Evolutionary conservation across 2,113 vertebrate species (phyloP), one percentile per base, ranked within the genome.

Genomic region (Climacteris rufus): DNA sequence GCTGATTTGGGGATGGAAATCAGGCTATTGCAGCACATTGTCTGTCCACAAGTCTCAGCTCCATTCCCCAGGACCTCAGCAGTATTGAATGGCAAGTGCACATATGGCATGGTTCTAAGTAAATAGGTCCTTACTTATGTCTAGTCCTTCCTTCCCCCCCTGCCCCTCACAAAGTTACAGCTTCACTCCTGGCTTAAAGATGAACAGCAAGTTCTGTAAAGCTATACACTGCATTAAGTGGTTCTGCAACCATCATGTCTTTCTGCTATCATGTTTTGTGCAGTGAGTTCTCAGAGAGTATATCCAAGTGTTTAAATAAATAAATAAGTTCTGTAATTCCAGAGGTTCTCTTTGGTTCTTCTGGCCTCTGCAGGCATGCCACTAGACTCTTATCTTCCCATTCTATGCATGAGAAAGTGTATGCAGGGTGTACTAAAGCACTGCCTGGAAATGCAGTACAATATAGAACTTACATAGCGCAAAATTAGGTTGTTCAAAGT

Each of bases 1-100:
- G 35, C 40, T 45, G 65, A 10, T 47, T 28, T 15, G 13, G 27
- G 37, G 11, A 2, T 54, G 42, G 24, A 72, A 45, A 14, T 9
- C 4, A 7, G 61, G 15, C 50, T 65, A 0, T 23, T 15, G 47
- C 19, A 50, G 47, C 9, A 17, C 0, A 0, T 22, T 25, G 9
- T 35, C 57, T 87, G 47, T 27, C 19, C 28, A 3, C 0, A 0
- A 10, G 25, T 44, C 81, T 63, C 30, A 68, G 39, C 35, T 10
- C 15, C 1, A 0, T 60, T 75, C 11, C 28, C 25, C 25, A 37
- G 37, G 53, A 61, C 11, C n/a, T 71, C 28, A 42, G 69, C 7
- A 23, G 20, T 47, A 7, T 2, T 42, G 44, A 88, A 31, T 13
- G 42, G 35, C 30, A 49, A 10, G 35, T 4, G 10, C 10, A 10